Base-by-base conservation (phyloP, 1,140 invertebrate genomes). In the Macrocentrus cingulum region DNA sequence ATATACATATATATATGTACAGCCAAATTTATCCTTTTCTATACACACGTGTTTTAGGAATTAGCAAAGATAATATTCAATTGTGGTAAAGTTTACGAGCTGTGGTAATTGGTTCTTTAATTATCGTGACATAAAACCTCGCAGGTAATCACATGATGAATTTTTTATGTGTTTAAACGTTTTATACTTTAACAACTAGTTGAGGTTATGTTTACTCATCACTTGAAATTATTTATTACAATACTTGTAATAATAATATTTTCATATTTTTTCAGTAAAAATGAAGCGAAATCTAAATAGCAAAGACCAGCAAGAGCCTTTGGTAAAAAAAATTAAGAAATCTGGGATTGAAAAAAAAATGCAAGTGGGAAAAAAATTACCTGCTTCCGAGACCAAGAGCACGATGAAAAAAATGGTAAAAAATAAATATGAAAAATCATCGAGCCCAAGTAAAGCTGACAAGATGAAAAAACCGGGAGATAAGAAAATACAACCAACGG, bases 401-500 rank as follows among this genome's bases (percentile, higher is more conserved):
- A 34, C 25, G 8, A 20, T 15, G 36, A 42, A 45, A 45, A 18
- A 11, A 2, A 11, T 25, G 15, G 9, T 22, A 22, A 52, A 52
- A 34, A 8, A 39, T 5, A 52, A 59, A 45, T 59, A 54, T 20
- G 50, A 59, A 29, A 59, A 59, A 9, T 19, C 57, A n/a, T 52
- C 51, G 13, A 23, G 16, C n/a, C 19, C 22, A 13, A 59, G 39
- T 5, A 59, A 59, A 44, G 16, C 13, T 7, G 42, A 37, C 1
- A 51, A 25, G 6, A 6, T 48, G 9, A 42, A 25, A 44, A 20
- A 11, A 2, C 32, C 19, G 8, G 13, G 13, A 4, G 29, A n/a
- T 6, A 36, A 52, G 18, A 19, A 58, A 2, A 53, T 25, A 18
- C 49, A 53, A 18, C n/a, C 16, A 39, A 20, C 65, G 20, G 82